Percentiles rank a stretch among this genome's conserved stretches.
Conservation (phyloP, 2,888 invertebrate species). For the Alentia gelatinosa region DNA sequence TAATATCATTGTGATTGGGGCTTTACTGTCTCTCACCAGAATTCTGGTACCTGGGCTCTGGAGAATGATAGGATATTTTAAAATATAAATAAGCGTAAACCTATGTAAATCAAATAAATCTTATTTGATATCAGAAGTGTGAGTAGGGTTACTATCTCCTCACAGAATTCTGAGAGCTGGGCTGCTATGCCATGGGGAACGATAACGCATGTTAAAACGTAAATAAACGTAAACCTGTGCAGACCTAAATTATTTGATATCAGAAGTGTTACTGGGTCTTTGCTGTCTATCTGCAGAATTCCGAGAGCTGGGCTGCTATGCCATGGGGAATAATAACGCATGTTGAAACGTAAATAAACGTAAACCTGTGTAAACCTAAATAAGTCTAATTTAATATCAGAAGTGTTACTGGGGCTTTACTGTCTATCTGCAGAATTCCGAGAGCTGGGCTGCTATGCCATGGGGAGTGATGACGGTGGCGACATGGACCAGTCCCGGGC, state of each 20-base stretch:
- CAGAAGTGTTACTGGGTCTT: no score
- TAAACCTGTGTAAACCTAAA: no score
- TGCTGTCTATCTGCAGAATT: slow-evolving; percentile 29
- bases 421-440: slow-evolving; percentile 30
- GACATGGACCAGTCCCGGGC: not conserved
- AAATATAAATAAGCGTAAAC: no score
- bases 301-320: not conserved
- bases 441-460: not conserved
- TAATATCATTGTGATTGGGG: no score
- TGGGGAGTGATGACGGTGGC: not conserved
- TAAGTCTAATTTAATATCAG: no score
- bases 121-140: no score
- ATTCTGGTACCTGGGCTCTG: not conserved
- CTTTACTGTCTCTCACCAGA: not conserved
- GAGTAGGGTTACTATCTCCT: not conserved
- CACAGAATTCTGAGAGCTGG: not conserved
- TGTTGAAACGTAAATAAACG: no score
- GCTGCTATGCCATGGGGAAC: not conserved
- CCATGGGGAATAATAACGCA: not conserved
- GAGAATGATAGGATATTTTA: not conserved
- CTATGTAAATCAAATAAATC: no score
- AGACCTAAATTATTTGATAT: no score
- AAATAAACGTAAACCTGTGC: no score
- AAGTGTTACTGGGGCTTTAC: no score
- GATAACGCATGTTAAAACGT: no score